phyloP scores from a whole-genome alignment of 2,797 vertebrate genomes.

The Lophura swinhoii region DNA sequence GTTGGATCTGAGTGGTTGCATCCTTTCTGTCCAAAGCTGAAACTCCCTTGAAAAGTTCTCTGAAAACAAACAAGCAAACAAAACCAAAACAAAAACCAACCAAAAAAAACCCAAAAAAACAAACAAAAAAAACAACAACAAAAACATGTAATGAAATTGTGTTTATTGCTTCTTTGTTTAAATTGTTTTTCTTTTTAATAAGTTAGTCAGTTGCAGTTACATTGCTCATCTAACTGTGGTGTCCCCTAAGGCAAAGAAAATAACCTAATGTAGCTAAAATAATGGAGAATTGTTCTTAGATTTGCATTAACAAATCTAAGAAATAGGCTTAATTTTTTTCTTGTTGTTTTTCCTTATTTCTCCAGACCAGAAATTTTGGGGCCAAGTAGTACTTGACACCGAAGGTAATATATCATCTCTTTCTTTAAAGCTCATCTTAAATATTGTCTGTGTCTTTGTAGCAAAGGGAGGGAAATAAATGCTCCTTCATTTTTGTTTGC shows the following conservation, averaged over 20 bases:
- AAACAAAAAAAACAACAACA: not conserved
- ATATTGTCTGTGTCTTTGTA: not conserved
- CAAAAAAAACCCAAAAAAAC: not conserved
- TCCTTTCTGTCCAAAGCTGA: not conserved
- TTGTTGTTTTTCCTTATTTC: not conserved
- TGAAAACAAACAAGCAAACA: not conserved
- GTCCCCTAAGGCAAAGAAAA: not conserved
- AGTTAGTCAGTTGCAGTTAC: not conserved
- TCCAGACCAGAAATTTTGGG: not conserved
- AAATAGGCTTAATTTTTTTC: not conserved
- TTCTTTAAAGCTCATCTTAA: not conserved
- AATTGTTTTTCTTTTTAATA: slow-evolving; percentile 25
- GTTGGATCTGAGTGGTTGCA: not conserved
- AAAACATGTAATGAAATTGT: not conserved
- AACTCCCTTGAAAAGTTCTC: not conserved
- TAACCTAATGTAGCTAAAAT: not conserved
- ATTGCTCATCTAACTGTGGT: fast-evolving
- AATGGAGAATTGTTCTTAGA: not conserved
- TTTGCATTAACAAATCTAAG: not conserved
- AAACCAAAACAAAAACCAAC: not conserved
- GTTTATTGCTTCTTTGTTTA: not conserved
- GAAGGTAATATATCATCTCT: not conserved
- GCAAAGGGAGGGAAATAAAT: not conserved
- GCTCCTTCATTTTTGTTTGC: not conserved
- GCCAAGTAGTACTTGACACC: not conserved